Evolutionary conservation across 2,113 vertebrate genomes (phyloP), one percentile per base, ranked within the genome.

Genomic region (Zootoca vivipara): DNA sequence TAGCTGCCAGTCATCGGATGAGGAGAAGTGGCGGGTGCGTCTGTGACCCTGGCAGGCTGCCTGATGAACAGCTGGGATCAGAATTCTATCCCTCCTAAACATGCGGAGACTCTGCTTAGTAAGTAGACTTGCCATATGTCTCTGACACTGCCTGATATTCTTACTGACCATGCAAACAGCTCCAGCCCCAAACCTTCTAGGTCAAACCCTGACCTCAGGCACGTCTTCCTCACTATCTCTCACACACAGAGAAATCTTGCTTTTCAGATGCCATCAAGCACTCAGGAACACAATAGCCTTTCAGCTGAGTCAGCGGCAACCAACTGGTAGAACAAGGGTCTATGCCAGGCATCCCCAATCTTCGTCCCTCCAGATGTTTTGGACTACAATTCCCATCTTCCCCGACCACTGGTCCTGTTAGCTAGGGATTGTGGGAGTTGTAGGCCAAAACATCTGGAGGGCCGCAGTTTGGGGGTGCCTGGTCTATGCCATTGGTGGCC

Each of bases 51-150:
- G 94, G 93, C 95, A 94, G 90, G 85, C 83, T 85, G 93, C 94
- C 93, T 93, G 92, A 86, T 92, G 92, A 95, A 94, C 95, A 95
- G 92, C 94, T 95, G 92, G 89, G 90, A 88, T 85, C 93, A 1
- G 4, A 87, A 89, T 93, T 89, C 92, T 85, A 91, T 93, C 94
- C 83, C 90, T 93, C 87, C 92, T 93, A 91, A 94, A 92, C 79
- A 52, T 93, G 85, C 88, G 40, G 92, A 90, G 40, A 1, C 40
- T 86, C 58, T 72, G 80, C 83, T 87, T 86, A 75, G 83, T 33
- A 74, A 85, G 83, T 74, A 33, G 62, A 3, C 42, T 86, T 58
- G 24, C 18, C 69, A 75, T 35, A 65, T 87, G 70, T 26, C 70
- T 64, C 56, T 74, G 56, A 82, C 79, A 35, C 58, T 33, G 12